Percentiles rank a stretch among this genome's conserved stretches.
Conservation (phyloP, 2,888 invertebrate species). For the Chrysolina oricalcia region DNA sequence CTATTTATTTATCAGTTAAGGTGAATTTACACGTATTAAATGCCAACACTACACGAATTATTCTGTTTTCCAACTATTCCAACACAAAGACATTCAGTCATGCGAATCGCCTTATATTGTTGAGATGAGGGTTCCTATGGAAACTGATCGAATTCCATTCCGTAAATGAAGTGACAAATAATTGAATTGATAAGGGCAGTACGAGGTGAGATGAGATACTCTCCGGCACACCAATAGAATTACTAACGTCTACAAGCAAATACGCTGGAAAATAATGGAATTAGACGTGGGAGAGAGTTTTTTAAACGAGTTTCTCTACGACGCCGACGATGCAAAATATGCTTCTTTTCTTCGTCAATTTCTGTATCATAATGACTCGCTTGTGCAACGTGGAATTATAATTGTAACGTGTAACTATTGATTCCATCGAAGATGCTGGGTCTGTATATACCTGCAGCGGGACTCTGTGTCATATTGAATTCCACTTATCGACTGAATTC, state of each 20-base stretch:
- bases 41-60: too few relatives aligned
- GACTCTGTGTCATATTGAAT: too few relatives aligned
- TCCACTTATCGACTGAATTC: too few relatives aligned
- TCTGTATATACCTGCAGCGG: too few relatives aligned
- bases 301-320: neutral
- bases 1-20: too few relatives aligned
- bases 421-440: too few relatives aligned
- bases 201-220: constrained; percentile 31
- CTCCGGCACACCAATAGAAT: constrained; percentile 24
- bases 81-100: neutral
- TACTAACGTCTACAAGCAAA: constrained; percentile 13
- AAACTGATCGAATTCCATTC: constrained; percentile 26
- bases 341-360: too few relatives aligned
- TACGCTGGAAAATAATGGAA: constrained; percentile 2
- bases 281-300: neutral
- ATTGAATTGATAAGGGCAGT: constrained; percentile 32
- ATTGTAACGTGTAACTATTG: neutral
- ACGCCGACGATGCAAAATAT: neutral
- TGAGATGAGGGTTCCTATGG: constrained; percentile 9
- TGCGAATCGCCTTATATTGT: neutral
- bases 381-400: too few relatives aligned
- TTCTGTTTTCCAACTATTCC: too few relatives aligned
- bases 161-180: constrained; percentile 27
- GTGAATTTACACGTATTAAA: too few relatives aligned
- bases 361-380: too few relatives aligned